Evolutionary conservation across 2,113 vertebrate genomes (phyloP).

Genomic region (Cacatua alba): DNA sequence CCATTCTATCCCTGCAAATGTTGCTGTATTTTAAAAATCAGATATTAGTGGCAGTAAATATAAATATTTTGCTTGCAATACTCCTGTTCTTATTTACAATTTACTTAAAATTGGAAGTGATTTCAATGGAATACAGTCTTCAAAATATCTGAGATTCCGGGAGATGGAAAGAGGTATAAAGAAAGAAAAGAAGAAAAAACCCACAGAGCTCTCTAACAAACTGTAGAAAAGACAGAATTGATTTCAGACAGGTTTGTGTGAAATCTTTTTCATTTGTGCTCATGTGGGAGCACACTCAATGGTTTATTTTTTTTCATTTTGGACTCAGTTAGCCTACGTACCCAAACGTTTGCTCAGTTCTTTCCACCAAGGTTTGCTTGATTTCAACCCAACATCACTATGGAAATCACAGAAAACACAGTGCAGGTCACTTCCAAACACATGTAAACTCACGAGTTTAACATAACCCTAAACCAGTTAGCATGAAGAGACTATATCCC

Average conservation of each 20-base stretch:
- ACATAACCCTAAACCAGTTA: background rate
- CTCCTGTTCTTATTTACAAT: background rate
- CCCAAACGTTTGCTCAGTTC: background rate
- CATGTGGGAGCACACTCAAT: background rate
- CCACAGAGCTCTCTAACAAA: background rate
- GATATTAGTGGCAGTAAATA: constrained; percentile 15
- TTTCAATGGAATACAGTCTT: background rate
- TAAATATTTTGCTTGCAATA: constrained; percentile 42
- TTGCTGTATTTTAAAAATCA: constrained; percentile 1
- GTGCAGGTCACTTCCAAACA: background rate
- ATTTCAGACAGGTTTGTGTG: background rate
- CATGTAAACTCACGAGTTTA: background rate
- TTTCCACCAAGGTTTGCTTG: background rate
- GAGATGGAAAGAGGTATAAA: background rate
- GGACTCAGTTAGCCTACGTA: background rate
- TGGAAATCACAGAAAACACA: background rate
- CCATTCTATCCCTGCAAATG: background rate
- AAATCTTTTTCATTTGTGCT: background rate
- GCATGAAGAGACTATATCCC: background rate
- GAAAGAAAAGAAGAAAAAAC: background rate
- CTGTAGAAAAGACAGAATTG: background rate
- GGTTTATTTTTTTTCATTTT: background rate
- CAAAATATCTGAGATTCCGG: background rate
- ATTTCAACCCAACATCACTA: background rate
- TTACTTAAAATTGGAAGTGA: background rate